Evolutionary conservation across 1,140 invertebrate species (phyloP).

Genomic region (Nephotettix cincticeps): DNA sequence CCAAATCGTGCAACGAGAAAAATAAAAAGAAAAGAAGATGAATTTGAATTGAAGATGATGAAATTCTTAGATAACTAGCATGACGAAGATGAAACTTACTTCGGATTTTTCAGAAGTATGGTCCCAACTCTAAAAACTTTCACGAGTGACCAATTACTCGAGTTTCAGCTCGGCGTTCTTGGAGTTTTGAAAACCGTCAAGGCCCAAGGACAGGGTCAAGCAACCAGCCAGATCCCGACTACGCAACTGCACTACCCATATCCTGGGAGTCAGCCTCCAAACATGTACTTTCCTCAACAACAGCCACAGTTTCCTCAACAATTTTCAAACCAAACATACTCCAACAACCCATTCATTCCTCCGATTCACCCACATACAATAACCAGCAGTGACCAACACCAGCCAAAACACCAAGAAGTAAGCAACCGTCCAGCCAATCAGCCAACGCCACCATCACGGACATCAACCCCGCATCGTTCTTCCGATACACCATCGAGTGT

Average conservation of each 20-base stretch:
- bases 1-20: slow-evolving; percentile 1
- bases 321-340: slow-evolving; percentile 16
- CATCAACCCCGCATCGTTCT: neutral
- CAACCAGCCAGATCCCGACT: slow-evolving; percentile 15
- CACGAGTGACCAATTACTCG: slow-evolving; percentile 25
- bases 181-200: slow-evolving; percentile 20
- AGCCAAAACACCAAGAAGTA: slow-evolving; percentile 2
- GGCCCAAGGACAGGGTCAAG: slow-evolving; percentile 12
- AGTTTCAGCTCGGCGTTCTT: slow-evolving; percentile 20
- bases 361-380: slow-evolving; percentile 13
- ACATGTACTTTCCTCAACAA: slow-evolving; percentile 15
- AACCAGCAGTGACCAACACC: neutral
- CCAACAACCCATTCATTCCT: slow-evolving; percentile 9
- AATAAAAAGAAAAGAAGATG: slow-evolving; percentile 23
- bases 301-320: slow-evolving; percentile 23
- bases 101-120: slow-evolving; percentile 32
- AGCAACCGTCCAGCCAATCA: neutral
- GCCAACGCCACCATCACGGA: neutral
- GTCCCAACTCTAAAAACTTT: slow-evolving; percentile 27
- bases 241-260: slow-evolving; percentile 24
- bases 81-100: slow-evolving; percentile 28
- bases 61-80: neutral
- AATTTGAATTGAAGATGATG: slow-evolving; percentile 23
- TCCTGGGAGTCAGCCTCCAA: slow-evolving; percentile 19
- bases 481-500: slow-evolving; percentile 10